Evolutionary conservation across 2,888 invertebrate species (phyloP).

Genomic region (Macaria liturata): DNA sequence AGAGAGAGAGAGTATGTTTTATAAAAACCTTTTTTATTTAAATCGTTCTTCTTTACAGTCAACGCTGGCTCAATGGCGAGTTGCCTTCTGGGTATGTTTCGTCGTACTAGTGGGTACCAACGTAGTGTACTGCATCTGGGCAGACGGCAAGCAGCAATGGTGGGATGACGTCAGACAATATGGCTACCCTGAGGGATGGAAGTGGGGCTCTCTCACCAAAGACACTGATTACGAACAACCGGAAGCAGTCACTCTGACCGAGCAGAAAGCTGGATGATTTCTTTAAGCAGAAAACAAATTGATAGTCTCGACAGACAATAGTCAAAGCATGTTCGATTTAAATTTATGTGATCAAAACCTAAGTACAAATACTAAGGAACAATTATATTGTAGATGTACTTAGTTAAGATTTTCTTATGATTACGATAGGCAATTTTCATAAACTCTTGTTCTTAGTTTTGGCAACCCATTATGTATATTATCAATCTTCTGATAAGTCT

Average conservation of each 20-base stretch:
- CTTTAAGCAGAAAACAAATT: conserved; percentile 1
- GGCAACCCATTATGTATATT: too few relatives aligned
- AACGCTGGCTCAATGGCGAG: conserved; percentile 75
- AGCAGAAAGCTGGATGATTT: conserved; percentile 44
- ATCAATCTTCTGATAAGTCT: too few relatives aligned
- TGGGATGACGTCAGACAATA: conserved; percentile 86
- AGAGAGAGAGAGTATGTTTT: too few relatives aligned
- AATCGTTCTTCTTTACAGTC: conserved; percentile 53
- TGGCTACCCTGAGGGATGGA: conserved; percentile 71
- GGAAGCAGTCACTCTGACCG: conserved; percentile 55
- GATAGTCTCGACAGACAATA: too few relatives aligned
- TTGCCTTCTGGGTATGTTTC: conserved; percentile 89
- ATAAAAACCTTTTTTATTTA: too few relatives aligned
- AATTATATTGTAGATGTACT: too few relatives aligned
- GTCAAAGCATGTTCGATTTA: too few relatives aligned
- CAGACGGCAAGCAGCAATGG: conserved; percentile 87
- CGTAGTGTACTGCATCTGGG: conserved; percentile 85
- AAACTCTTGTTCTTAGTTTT: too few relatives aligned
- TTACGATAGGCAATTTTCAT: too few relatives aligned
- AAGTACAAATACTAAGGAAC: too few relatives aligned
- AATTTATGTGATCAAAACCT: too few relatives aligned
- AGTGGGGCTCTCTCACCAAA: conserved; percentile 59
- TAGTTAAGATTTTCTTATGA: too few relatives aligned
- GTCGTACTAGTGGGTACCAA: conserved; percentile 85
- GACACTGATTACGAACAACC: conserved; percentile 49